Evolutionary conservation across 2,113 vertebrate species (phyloP), one percentile per base, ranked within the genome.

Genomic region (Planiliza haematocheilus): DNA sequence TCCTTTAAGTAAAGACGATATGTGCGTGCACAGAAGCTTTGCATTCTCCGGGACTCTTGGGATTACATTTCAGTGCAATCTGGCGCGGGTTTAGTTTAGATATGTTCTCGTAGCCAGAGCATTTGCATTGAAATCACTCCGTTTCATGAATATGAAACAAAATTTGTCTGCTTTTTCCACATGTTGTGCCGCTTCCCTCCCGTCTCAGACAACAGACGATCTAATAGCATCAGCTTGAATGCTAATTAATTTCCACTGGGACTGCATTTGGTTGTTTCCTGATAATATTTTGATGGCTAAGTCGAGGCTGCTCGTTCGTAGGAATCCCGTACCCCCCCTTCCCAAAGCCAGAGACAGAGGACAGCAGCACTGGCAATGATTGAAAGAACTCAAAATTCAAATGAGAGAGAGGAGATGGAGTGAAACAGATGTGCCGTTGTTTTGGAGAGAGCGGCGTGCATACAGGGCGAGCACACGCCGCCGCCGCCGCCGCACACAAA

Each of bases 351-450:
- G 61, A 51, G 57, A 78, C 48, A 7, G 71, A 80, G 68, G 56
- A 62, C 58, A 61, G 76, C 71, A 39, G 59, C 14, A 1, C 66
- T 46, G 76, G 76, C 51, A 42, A 65, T 74, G 82, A 90, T 71
- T 73, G 86, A 89, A 82, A 80, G 83, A 84, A 86, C 53, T 78
- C 82, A 42, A 70, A 74, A 88, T 87, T 89, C 84, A 85, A 89
- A 91, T 86, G 83, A 84, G 84, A 75, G 67, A 45, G 57, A 65
- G 81, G 76, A 86, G 79, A 89, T 51, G 74, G 80, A 84, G 82
- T 70, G 81, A 89, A 87, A 88, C 86, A 89, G 88, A 88, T 88
- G 87, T 68, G 79, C 81, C 41, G 85, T 83, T 86, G 83, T 77
- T 69, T 80, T 34, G 1, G 65, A 46, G 64, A 24, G 17, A 70